Conservation (phyloP, 2,888 invertebrate species). For the Rhagium mordax region DNA sequence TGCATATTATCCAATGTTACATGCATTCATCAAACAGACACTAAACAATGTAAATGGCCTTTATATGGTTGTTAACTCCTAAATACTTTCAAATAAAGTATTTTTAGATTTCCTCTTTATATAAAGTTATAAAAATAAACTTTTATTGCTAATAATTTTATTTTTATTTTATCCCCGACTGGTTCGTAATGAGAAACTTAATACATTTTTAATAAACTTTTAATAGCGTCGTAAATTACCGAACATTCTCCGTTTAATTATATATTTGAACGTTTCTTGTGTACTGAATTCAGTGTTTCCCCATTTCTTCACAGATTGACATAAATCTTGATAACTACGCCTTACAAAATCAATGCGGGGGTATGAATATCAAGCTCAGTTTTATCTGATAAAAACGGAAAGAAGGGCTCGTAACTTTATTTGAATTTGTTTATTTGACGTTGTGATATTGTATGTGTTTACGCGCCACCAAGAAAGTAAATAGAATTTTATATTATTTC, state of each 20-base stretch:
- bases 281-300: constrained; percentile 39
- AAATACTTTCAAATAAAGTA: not conserved
- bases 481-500: not conserved
- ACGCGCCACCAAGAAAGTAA: not conserved
- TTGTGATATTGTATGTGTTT: not conserved
- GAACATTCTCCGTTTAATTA: constrained; percentile 34
- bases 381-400: constrained; percentile 49
- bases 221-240: constrained; percentile 41
- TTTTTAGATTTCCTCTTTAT: not conserved
- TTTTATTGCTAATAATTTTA: constrained; percentile 24
- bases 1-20: no score
- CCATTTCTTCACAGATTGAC: constrained; percentile 34
- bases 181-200: constrained; percentile 32
- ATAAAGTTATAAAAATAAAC: constrained; percentile 23
- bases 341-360: constrained; percentile 58
- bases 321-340: constrained; percentile 41
- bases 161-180: constrained; percentile 8
- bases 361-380: constrained; percentile 57
- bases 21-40: not conserved
- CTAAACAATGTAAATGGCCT: no score
- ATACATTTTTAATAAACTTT: constrained; percentile 44
- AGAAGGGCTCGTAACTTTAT: not conserved
- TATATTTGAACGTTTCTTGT: constrained; percentile 36
- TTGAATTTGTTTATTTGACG: constrained; percentile 7
- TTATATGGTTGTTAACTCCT: not conserved